Base-by-base conservation (phyloP, 2,797 vertebrate species). In the Schizopygopsis pylzovi region DNA sequence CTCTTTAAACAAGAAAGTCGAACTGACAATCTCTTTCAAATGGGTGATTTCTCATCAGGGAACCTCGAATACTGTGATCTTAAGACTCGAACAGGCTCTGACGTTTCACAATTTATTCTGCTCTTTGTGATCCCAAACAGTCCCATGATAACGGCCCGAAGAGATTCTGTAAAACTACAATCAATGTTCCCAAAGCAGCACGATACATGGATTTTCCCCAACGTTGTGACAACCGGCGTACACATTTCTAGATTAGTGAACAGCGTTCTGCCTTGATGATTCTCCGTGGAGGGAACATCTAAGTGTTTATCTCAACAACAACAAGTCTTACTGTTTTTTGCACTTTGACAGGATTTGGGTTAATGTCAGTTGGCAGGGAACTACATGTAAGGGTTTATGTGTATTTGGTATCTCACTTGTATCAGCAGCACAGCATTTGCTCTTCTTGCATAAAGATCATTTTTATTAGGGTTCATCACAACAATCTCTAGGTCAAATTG, bases 11-110 rank as follows among this genome's bases (percentile, higher is more conserved):
- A 86, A 88, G 39, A 79, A 85, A 81, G 83, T 65, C 65, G 13
- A 37, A n/a, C 83, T 90, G 87, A 68, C 86, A 87, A 43, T 79
- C 77, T 54, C 79, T 87, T 82, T 85, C 85, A 87, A 89, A 85
- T 72, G 65, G 75, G 52, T 80, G 87, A 90, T 87, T 87, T 87
- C 78, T 86, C 87, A 81, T 56, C 72, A 76, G 87, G 85, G 84
- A 89, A 47, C 43, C 39, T 78, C 15, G 20, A 52, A 59, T 47
- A 56, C 59, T 78, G 59, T 78, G 83, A 81, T 86, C 89, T 76
- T 85, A 43, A 86, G 80, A 78, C 68, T 86, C 16, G 49, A 80
- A 76, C 84, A 54, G 49, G 54, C 82, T 81, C 85, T 67, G 72
- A 67, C 78, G 52, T 70, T 72, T 87, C 79, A 85, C 25, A 77